phyloP scores from a whole-genome alignment of 2,888 invertebrate species.

The Leptinotarsa rubiginosa region DNA sequence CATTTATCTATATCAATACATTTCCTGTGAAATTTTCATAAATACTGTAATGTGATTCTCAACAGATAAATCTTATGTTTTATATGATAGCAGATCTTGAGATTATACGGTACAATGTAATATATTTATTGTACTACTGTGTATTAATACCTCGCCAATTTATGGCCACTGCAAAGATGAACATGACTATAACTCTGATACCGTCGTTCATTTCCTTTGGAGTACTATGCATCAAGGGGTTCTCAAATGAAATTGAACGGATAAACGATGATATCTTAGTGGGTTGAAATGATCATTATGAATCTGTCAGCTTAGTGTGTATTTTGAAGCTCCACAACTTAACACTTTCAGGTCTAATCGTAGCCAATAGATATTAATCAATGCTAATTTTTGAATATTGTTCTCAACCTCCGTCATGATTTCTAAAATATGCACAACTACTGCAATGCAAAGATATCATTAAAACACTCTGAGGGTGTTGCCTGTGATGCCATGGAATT shows the following conservation, averaged over 20 bases:
- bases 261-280: no score
- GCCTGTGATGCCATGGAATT: no score
- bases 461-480: no score
- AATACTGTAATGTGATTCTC: constrained; percentile 21
- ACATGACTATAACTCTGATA: constrained; percentile 21
- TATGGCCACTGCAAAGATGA: constrained; percentile 18
- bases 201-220: background rate
- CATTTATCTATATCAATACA: constrained; percentile 28
- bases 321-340: no score
- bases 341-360: no score
- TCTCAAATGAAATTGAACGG: background rate
- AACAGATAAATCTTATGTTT: constrained; percentile 22
- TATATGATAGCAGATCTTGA: constrained; percentile 20
- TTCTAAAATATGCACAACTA: no score
- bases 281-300: background rate
- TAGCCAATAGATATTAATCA: no score
- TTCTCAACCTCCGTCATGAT: no score
- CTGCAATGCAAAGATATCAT: no score
- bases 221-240: background rate
- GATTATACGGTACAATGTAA: constrained; percentile 27
- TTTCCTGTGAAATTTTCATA: constrained; percentile 28
- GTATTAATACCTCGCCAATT: constrained; percentile 23
- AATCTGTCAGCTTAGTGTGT: no score
- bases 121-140: constrained; percentile 29
- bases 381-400: no score